Conservation (phyloP, 1,140 invertebrate species). For the Thaumetopoea pityocampa region DNA sequence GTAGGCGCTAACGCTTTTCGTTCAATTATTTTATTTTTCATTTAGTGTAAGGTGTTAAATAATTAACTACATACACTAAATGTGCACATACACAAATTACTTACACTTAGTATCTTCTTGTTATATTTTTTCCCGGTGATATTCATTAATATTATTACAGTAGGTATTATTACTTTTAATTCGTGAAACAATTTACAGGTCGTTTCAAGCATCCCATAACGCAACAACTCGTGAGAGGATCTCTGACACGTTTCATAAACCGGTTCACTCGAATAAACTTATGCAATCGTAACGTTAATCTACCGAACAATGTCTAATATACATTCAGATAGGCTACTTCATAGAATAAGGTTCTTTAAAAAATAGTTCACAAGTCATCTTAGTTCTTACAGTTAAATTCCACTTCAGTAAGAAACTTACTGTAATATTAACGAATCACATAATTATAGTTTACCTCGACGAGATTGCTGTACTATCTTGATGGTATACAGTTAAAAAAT, state of each 20-base stretch:
- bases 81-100: too few relatives aligned
- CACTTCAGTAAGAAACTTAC: too few relatives aligned
- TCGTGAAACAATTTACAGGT: constrained; percentile 5
- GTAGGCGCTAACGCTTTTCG: too few relatives aligned
- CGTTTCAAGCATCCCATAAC: constrained; percentile 13
- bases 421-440: too few relatives aligned
- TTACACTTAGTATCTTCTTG: too few relatives aligned
- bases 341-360: constrained; percentile 1
- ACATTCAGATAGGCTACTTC: constrained; percentile 3
- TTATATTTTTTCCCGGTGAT: too few relatives aligned
- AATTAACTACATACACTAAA: too few relatives aligned
- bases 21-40: too few relatives aligned
- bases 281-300: constrained; percentile 45
- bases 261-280: constrained; percentile 60
- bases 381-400: constrained; percentile 1
- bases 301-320: constrained; percentile 15
- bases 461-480: too few relatives aligned
- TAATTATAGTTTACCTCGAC: too few relatives aligned
- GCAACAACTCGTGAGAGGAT: constrained; percentile 48
- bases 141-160: not conserved
- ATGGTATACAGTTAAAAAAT: too few relatives aligned
- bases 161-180: constrained; percentile 1
- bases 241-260: constrained; percentile 72
- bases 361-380: not conserved
- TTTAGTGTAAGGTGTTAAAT: too few relatives aligned